Evolutionary conservation across 1,140 invertebrate genomes (phyloP).

Genomic region (Penaeus vannamei): DNA sequence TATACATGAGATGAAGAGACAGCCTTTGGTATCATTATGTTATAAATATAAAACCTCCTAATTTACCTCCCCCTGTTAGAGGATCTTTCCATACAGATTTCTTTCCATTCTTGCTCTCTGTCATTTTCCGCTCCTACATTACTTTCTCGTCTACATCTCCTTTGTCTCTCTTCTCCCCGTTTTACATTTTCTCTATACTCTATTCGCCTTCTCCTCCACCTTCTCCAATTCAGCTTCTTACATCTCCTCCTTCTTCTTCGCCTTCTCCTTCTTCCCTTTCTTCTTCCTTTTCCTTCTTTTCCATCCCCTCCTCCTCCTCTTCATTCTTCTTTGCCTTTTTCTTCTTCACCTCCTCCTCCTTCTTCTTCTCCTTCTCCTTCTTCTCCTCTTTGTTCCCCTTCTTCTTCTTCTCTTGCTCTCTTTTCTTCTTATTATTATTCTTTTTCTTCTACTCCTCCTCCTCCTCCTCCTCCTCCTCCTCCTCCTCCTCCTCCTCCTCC

Average conservation of each 20-base stretch:
- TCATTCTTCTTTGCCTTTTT: not conserved
- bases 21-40: too few relatives aligned
- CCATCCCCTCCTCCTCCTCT: not conserved
- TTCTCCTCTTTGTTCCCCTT: not conserved
- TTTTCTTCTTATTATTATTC: slow-evolving; percentile 17
- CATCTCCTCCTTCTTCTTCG: not conserved
- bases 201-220: not conserved
- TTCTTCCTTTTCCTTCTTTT: not conserved
- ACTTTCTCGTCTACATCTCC: not conserved
- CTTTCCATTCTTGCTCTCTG: slow-evolving; percentile 28
- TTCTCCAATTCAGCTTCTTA: not conserved
- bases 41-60: too few relatives aligned
- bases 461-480: slow-evolving; percentile 14
- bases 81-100: not conserved
- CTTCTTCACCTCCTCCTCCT: not conserved
- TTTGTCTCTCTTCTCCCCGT: slow-evolving; percentile 8
- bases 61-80: too few relatives aligned
- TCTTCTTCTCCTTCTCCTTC: not conserved
- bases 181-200: not conserved
- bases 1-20: too few relatives aligned
- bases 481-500: not conserved
- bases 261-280: not conserved
- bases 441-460: not conserved
- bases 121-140: not conserved
- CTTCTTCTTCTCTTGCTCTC: too few relatives aligned